Evolutionary conservation across 1,140 invertebrate species (phyloP), one percentile per base, ranked within the genome.

Genomic region (Platorchestia sp.): DNA sequence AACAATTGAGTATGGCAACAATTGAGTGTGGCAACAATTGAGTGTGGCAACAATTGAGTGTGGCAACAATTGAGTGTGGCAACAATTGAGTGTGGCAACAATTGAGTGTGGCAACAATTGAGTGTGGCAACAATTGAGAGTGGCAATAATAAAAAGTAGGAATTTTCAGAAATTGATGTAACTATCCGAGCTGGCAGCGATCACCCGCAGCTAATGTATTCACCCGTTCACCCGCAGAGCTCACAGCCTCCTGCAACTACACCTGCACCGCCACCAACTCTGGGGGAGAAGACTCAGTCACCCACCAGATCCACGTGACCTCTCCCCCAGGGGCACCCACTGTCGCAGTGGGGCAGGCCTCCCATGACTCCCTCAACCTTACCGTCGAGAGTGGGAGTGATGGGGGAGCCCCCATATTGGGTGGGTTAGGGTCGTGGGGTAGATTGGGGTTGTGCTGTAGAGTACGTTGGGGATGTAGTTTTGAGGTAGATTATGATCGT

Each of bases 61-160:
- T 95, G 95, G 93, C 44, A 95, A 47, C 95, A 95, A n/a, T 87
- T 95, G 40, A 45, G 45, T 22, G 95, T 95, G 45, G 86, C 96
- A 40, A 95, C 95, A 36, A 95, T 96, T 7, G 95, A 87, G 3
- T 75, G 96, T 0, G 96, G 96, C 86, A 97, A 96, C 45, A 96
- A 96, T 27, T 97, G 97, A 45, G 96, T 97, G 89, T 97, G 97
- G 14, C 97, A 97, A 89, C 97, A 97, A 86, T 87, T 95, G 3
- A 75, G 3, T 22, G 87, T 97, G 97, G 14, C 97, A 97, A 91
- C 97, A 97, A 86, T 75, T 96, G 27, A 7, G 47, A n/a, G n/a
- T n/a, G n/a, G n/a, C n/a, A n/a, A n/a, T n/a, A n/a, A n/a, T n/a
- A n/a, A n/a, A n/a, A n/a, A n/a, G n/a, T n/a, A n/a, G n/a, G n/a